Base-by-base conservation (phyloP, 2,113 vertebrate species). In the Pitta sordida region DNA sequence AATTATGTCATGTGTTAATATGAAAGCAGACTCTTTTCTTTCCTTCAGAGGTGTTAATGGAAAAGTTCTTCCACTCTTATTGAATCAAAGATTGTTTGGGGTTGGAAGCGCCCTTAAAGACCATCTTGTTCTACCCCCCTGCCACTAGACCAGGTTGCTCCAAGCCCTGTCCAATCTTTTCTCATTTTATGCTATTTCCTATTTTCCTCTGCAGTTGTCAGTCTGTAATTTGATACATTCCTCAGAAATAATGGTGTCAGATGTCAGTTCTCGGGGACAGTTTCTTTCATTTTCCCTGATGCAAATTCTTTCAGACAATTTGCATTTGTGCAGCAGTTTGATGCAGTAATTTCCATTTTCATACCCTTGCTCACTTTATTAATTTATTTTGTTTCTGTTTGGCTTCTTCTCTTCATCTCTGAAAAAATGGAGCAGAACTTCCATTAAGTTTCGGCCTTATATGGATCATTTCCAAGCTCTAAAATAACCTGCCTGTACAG, bases 291-390 rank as follows among this genome's bases (percentile, higher is more conserved):
- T 83, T 90, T 60, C 70, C 59, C 27, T n/a, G 79, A 49, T 62
- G 29, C 36, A 59, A 41, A 6, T 13, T 59, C 13, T 21, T 80
- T 74, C 46, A 63, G 30, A 9, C 8, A 17, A 26, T 91, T 84
- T 89, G 29, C 16, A 48, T 79, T 83, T 67, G 16, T 64, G 46
- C 43, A 90, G 71, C 34, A 41, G 44, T 62, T 58, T 64, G 62
- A 60, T 41, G 62, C 58, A 52, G 43, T 30, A 15, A 93, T 85
- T 90, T 90, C 69, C 60, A 82, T 82, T 87, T 93, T 49, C 77
- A 32, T 49, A 19, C 12, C 20, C 56, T 70, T 7, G 1, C 51
- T 58, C 56, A 29, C 34, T 81, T 64, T 67, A 53, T 63, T 39
- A n/a, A 48, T 67, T 90, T 62, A 36, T 69, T 88, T 78, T 39